Evolutionary conservation across 2,797 vertebrate genomes (phyloP), one percentile per base, ranked within the genome.

Genomic region (Myotis findleyi): DNA sequence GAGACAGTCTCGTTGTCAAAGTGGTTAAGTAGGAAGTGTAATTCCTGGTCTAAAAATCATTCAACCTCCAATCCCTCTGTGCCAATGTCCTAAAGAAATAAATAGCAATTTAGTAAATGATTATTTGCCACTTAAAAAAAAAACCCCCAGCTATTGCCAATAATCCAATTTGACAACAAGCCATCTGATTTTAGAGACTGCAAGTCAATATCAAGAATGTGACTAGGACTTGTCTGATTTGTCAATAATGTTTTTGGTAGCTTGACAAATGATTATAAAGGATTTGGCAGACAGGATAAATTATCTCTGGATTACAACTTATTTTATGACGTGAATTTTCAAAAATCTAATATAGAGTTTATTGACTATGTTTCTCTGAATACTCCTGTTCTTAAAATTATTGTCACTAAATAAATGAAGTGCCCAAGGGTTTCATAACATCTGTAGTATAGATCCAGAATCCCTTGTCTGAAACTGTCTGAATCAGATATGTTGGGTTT

Each of bases 51-150:
- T 94, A 69, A 82, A 66, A 6, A 0, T 86, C 77, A 89, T 71
- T 95, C 62, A 53, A 33, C 55, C 57, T 2, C 2, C 27, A 53
- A 57, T 95, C 3, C 7, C 72, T 14, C 0, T 77, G 72, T 93
- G 41, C 1, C 0, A 72, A 85, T 77, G 81, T 71, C 89, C 89
- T 96, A 85, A 96, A 95, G 87, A 95, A 97, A 89, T 72, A 96
- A 97, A 85, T 62, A 93, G 73, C 72, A 95, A 94, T 97, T 97
- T 96, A 93, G 91, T 49, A 96, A 64, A 93, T 95, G 81, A 96
- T 95, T 96, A 93, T 95, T 62, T 77, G 47, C 92, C 59, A 87
- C 87, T 97, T 98, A 96, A 95, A 97, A 38, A 95, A 97, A 38
- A 92, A 57, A 38, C 5, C 38, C 97, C 92, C 94, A 96, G 23